Percentiles rank a stretch among this genome's conserved stretches.
Conservation (phyloP, 2,113 vertebrate species). For the Heterochromis multidens region DNA sequence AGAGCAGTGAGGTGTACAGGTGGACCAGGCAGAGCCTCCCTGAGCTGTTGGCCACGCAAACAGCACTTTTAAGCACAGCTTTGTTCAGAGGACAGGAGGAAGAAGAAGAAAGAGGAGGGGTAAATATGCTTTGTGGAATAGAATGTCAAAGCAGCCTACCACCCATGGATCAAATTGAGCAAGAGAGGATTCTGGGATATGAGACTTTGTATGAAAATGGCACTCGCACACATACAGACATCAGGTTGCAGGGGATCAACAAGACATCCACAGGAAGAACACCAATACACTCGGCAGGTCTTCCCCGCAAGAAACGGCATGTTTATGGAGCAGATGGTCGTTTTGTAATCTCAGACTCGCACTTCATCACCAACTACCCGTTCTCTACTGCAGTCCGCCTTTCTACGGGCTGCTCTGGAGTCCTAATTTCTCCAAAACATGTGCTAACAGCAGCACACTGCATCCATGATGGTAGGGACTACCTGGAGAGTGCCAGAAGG, state of each 20-base stretch:
- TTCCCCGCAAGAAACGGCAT: conserved; percentile 78
- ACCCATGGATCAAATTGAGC: conserved; percentile 69
- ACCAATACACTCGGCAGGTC: neutral
- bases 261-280: neutral
- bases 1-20: conserved; percentile 58
- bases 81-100: conserved; percentile 55
- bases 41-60: conserved; percentile 76
- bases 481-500: conserved; percentile 76
- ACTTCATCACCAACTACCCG: conserved; percentile 83
- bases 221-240: conserved; percentile 81
- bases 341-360: conserved; percentile 87
- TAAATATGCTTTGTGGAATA: conserved; percentile 80
- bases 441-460: conserved; percentile 92
- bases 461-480: conserved; percentile 84
- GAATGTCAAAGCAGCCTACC: conserved; percentile 82
- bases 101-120: conserved; percentile 52
- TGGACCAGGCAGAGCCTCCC: conserved; percentile 83
- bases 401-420: conserved; percentile 88
- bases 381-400: conserved; percentile 89
- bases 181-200: conserved; percentile 85
- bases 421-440: conserved; percentile 84
- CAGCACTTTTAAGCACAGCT: conserved; percentile 73
- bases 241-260: conserved; percentile 68
- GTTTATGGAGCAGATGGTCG: conserved; percentile 87
- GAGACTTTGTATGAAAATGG: conserved; percentile 89